Conservation (phyloP, 1,140 invertebrate genomes). For the Trypoxylus dichotomus region DNA sequence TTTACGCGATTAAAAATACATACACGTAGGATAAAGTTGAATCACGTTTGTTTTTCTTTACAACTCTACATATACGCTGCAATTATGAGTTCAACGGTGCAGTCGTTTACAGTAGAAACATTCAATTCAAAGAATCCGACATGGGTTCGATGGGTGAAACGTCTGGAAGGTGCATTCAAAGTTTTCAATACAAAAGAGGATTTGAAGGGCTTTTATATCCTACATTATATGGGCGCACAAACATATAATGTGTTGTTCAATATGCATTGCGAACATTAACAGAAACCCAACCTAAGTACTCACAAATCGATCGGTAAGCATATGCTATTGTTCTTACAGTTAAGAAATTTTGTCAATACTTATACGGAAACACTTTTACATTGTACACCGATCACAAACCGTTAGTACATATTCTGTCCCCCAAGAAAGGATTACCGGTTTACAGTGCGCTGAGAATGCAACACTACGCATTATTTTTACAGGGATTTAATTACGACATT, state of each 20-base stretch:
- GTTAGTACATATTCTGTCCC: slow-evolving; percentile 24
- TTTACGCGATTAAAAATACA: no score
- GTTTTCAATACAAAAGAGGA: neutral
- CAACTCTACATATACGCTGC: no score
- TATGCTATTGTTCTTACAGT: neutral
- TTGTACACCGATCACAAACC: slow-evolving; percentile 34
- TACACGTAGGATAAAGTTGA: no score
- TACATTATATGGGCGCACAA: no score
- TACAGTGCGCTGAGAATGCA: slow-evolving; percentile 22
- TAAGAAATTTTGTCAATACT: slow-evolving; percentile 27
- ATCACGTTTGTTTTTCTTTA: no score
- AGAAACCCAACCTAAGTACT: slow-evolving; percentile 30
- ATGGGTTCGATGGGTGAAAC: neutral
- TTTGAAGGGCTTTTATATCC: neutral
- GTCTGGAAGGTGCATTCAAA: neutral
- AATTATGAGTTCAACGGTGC: neutral
- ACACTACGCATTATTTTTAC: slow-evolving; percentile 29
- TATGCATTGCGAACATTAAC: neutral
- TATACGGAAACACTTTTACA: slow-evolving; percentile 15
- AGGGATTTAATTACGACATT: slow-evolving; percentile 36
- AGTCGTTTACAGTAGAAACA: neutral
- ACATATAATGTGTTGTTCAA: no score
- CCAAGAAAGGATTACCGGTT: neutral
- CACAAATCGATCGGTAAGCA: slow-evolving; percentile 16
- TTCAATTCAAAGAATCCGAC: neutral